phyloP scores from a whole-genome alignment of 30 jellyfish, hydroid and myxozoan genomes.

The Aurelia aurita complex sp. Pacific region DNA sequence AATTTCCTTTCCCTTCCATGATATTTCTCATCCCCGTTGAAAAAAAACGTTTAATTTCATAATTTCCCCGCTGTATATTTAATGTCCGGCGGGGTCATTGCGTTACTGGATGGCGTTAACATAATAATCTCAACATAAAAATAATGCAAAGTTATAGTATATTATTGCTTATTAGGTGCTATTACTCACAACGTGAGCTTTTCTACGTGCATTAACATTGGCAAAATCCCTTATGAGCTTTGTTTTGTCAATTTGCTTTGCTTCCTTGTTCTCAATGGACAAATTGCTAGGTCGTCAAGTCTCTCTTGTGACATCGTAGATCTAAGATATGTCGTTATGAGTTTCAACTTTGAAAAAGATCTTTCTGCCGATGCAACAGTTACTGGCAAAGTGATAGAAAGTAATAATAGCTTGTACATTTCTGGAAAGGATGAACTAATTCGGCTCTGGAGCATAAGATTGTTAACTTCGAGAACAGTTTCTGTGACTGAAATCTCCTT shows the following conservation, averaged over 20 bases:
- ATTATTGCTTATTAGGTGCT: too few relatives aligned
- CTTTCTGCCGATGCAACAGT: slow-evolving; percentile 54
- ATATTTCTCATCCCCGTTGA: too few relatives aligned
- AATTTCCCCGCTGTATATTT: too few relatives aligned
- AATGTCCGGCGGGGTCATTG: too few relatives aligned
- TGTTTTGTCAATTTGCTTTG: slow-evolving; percentile 31
- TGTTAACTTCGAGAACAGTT: slow-evolving; percentile 15
- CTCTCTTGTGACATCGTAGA: slow-evolving; percentile 41
- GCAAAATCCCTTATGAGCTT: too few relatives aligned
- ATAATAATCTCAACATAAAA: too few relatives aligned
- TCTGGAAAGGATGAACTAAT: slow-evolving; percentile 48
- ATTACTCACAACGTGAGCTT: too few relatives aligned
- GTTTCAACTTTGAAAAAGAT: slow-evolving; percentile 23
- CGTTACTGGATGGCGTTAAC: too few relatives aligned
- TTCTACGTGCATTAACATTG: too few relatives aligned
- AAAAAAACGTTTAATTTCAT: too few relatives aligned
- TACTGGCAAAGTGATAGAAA: slow-evolving; percentile 44
- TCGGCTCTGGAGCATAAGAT: slow-evolving; percentile 41
- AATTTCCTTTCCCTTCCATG: too few relatives aligned
- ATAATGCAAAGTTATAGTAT: too few relatives aligned
- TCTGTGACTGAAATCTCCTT: background rate
- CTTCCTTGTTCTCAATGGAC: slow-evolving; percentile 44
- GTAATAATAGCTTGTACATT: background rate
- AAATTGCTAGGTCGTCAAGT: slow-evolving; percentile 18
- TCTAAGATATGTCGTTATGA: slow-evolving; percentile 31